phyloP scores from a whole-genome alignment of 2,797 vertebrate species.

The Microctenopoma lineatum region DNA sequence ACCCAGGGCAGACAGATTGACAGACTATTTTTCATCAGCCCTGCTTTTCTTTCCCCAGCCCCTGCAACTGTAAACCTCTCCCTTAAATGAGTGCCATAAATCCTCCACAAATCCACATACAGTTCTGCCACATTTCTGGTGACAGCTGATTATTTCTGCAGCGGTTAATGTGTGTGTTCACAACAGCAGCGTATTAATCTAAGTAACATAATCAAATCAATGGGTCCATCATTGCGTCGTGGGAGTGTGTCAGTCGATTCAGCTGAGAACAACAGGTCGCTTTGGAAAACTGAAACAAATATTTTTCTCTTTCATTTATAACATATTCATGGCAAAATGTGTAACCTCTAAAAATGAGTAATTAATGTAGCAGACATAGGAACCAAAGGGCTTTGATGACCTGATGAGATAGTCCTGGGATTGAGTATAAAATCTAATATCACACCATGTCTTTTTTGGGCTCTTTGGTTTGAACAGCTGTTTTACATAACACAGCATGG shows the following conservation, averaged over 20 bases:
- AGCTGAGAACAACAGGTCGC: conserved; percentile 2
- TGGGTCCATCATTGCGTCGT: conserved; percentile 26
- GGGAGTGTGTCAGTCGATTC: conserved; percentile 35
- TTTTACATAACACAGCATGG: no score
- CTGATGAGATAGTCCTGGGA: no score
- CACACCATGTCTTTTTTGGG: no score
- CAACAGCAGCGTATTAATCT: conserved; percentile 59
- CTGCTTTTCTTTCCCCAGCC: conserved; percentile 56
- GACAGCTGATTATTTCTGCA: conserved; percentile 72
- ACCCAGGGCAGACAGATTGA: conserved; percentile 70
- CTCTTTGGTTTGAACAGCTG: no score
- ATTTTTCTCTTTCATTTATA: conserved; percentile 1
- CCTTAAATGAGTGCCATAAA: conserved; percentile 74
- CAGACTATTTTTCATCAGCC: conserved; percentile 75
- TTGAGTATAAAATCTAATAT: no score
- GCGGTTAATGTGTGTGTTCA: conserved; percentile 59
- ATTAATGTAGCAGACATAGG: no score
- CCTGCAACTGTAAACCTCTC: conserved; percentile 64
- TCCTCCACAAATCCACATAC: conserved; percentile 67
- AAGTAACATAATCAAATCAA: conserved; percentile 45
- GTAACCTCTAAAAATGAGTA: no score
- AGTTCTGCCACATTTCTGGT: conserved; percentile 60
- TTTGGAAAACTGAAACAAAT: conserved; percentile 28
- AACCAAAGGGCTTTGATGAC: no score
- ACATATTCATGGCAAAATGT: background rate